Evolutionary conservation across 1,140 invertebrate genomes (phyloP), one percentile per base, ranked within the genome.

Genomic region (Melitaea cinxia): DNA sequence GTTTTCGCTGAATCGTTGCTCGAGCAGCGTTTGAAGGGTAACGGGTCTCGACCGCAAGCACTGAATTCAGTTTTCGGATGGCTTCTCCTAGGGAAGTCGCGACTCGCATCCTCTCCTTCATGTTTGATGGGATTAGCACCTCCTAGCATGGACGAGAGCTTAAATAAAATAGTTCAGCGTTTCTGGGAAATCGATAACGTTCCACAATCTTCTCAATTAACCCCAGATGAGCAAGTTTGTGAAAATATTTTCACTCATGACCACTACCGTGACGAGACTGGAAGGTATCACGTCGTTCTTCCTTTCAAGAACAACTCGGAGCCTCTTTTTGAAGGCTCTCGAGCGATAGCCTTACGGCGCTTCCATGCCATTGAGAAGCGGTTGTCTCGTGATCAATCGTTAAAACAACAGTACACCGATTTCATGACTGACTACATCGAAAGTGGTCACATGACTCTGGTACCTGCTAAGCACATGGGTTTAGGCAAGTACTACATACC

Each of bases 1-100:
- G 33, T 70, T 47, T 67, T 70, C 39, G 39, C 37, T 21, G 47
- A 61, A 33, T 33, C 30, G 2, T 1, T 33, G 7, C 6, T 33
- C 2, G 12, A 2, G 1, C 2, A 33, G 12, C 30, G 30, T 7
- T 9, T 28, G 3, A 28, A 28, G 7, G 26, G 26, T 28, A 28
- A 7, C 12, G 30, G 6, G 4, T 9, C 7, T 33, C 30, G 12
- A 33, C 30, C 30, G 1, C 9, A 9, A 1, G 30, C 30, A 2
- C 7, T 33, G 1, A 33, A 4, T 6, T 33, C 30, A 7, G 6
- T 4, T 4, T 33, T 33, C 30, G 30, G 30, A 9, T 33, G 30
- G 30, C 30, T 33, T 1, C 12, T 33, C 1, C 12, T 33, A 33
- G 30, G 30, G 7, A 4, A 10, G 12, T 9, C 30, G 30, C 30